Percentiles rank a stretch among this genome's conserved stretches.
phyloP scores from a whole-genome alignment of 2,797 vertebrate genomes.

The Sus cebifrons region DNA sequence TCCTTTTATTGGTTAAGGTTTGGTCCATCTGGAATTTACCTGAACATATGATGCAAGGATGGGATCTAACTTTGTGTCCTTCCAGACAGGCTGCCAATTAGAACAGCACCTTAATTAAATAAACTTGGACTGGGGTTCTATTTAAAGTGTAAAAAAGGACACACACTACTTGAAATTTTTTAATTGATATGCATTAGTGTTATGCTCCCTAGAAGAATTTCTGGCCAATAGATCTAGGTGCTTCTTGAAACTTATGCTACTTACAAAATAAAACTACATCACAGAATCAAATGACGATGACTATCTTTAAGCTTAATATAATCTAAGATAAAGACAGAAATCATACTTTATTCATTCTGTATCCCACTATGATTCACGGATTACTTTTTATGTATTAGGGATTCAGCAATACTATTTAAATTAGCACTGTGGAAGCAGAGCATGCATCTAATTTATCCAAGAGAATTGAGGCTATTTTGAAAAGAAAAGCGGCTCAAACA shows the following conservation, averaged over 20 bases:
- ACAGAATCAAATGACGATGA: background rate
- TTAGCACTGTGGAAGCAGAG: background rate
- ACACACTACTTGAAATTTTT: background rate
- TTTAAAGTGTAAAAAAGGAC: background rate
- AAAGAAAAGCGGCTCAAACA: background rate
- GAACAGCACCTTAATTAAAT: background rate
- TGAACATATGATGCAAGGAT: background rate
- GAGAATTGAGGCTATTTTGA: background rate
- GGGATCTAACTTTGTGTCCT: constrained; percentile 6
- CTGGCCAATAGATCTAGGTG: background rate
- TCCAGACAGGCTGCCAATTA: background rate
- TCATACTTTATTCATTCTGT: background rate
- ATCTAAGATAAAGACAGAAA: constrained; percentile 48
- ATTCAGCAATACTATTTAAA: background rate
- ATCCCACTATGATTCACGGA: background rate
- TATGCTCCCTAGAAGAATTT: constrained; percentile 16
- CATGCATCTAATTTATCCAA: background rate
- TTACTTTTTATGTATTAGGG: background rate
- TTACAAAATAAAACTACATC: constrained; percentile 47
- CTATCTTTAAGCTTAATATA: constrained; percentile 27
- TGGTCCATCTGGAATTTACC: background rate
- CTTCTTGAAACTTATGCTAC: background rate
- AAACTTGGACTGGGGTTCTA: background rate
- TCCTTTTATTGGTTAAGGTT: background rate
- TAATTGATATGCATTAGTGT: background rate